phyloP scores from a whole-genome alignment of 2,797 vertebrate species.

The Poecilia velifera region DNA sequence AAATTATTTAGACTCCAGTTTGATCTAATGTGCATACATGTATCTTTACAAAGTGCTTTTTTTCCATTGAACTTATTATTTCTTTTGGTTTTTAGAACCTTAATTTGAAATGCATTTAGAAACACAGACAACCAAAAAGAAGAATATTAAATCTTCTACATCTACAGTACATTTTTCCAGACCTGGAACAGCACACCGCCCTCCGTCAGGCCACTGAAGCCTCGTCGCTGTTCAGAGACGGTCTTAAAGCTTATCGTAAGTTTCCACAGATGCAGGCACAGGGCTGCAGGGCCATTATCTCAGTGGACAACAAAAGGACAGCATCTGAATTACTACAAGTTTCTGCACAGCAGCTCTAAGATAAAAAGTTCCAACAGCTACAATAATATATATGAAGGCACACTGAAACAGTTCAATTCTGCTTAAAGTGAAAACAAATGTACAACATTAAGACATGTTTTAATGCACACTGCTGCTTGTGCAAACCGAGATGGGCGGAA shows the following conservation, averaged over 20 bases:
- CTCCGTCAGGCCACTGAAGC: conserved; percentile 34
- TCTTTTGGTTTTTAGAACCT: conserved; percentile 82
- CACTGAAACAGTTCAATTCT: conserved; percentile 28
- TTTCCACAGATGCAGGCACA: conserved; percentile 55
- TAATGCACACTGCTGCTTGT: conserved; percentile 19
- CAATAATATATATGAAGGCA: conserved; percentile 63
- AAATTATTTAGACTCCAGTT: conserved; percentile 55
- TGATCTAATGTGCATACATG: conserved; percentile 73
- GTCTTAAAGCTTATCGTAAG: conserved; percentile 77
- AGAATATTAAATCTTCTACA: conserved; percentile 34
- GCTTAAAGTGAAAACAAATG: conserved; percentile 28
- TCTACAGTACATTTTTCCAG: conserved; percentile 54
- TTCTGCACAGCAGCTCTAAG: conserved; percentile 53
- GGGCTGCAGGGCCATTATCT: conserved; percentile 36
- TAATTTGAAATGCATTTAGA: conserved; percentile 70
- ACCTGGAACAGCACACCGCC: conserved; percentile 42
- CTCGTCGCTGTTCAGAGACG: conserved; percentile 49
- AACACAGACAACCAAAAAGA: conserved; percentile 47
- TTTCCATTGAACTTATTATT: conserved; percentile 60
- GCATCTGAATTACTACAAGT: conserved; percentile 37
- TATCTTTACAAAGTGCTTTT: conserved; percentile 81
- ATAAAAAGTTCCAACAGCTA: conserved; percentile 43
- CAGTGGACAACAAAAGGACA: conserved; percentile 34
- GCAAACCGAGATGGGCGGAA: conserved; percentile 25
- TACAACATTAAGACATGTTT: conserved; percentile 3